A percentile compares a stretch with the other conserved stretches of the same genome.
Evolutionary conservation across 2,797 vertebrate species (phyloP).

Genomic region (Cuculus canorus): DNA sequence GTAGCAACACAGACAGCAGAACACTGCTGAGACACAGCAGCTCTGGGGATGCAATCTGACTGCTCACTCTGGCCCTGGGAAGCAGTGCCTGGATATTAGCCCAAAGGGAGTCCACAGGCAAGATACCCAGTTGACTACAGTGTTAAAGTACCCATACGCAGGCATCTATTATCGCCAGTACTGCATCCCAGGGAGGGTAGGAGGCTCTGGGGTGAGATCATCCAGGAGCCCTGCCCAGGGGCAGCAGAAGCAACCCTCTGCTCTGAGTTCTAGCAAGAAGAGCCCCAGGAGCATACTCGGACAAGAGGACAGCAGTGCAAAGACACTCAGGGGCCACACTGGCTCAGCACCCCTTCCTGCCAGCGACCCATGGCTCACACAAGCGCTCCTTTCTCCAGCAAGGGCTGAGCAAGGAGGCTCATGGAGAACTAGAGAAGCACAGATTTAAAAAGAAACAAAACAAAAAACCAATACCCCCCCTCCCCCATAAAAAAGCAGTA

Average conservation of each 20-base stretch:
- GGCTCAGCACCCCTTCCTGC: background rate
- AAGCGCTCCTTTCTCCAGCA: background rate
- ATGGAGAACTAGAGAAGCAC: background rate
- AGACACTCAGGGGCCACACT: accelerated
- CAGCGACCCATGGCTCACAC: background rate
- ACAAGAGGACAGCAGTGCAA: background rate
- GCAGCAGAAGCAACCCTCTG: background rate
- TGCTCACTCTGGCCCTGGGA: background rate
- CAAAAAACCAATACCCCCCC: background rate
- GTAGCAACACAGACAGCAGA: background rate
- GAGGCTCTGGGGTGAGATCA: background rate
- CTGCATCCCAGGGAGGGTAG: accelerated
- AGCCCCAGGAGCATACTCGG: accelerated
- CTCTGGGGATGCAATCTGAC: background rate
- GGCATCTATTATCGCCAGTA: background rate
- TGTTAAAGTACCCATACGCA: background rate
- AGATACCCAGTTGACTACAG: background rate
- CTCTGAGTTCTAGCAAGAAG: accelerated
- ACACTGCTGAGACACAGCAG: background rate
- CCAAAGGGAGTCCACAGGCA: no score
- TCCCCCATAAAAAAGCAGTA: background rate
- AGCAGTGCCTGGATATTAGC: background rate
- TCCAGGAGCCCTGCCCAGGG: background rate
- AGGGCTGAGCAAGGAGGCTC: background rate
- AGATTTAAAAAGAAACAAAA: background rate